Percentiles rank a stretch among this genome's conserved stretches.
Conservation (phyloP, 2,113 vertebrate species). For the Syngnathus typhle region DNA sequence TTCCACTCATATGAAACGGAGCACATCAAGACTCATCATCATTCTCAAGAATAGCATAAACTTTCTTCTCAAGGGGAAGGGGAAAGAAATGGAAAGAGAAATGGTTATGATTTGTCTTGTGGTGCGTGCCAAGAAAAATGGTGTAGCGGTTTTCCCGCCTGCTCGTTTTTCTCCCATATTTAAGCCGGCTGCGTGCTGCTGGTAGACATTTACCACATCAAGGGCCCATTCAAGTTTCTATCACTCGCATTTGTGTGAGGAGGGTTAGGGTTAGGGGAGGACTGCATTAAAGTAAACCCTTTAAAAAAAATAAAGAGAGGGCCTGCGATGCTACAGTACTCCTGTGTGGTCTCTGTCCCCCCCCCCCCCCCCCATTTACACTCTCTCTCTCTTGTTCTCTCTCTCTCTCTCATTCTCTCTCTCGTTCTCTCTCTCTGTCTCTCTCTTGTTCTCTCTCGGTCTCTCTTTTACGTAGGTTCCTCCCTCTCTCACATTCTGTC, state of each 20-base stretch:
- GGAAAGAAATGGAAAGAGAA: slow-evolving; percentile 46
- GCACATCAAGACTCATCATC: slow-evolving; percentile 38
- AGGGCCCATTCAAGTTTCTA: slow-evolving; percentile 42
- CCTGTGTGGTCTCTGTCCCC: slow-evolving; percentile 58
- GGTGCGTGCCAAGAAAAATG: slow-evolving; percentile 58
- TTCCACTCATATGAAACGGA: slow-evolving; percentile 47
- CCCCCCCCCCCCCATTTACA: too few species aligned
- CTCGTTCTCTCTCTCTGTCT: slow-evolving; percentile 34
- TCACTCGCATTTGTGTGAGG: slow-evolving; percentile 26
- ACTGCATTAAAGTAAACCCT: slow-evolving; percentile 29
- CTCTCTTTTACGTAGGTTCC: slow-evolving; percentile 36
- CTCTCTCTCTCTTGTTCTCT: neutral
- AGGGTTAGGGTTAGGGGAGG: slow-evolving; percentile 1
- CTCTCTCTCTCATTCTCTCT: slow-evolving; percentile 11
- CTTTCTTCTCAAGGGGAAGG: slow-evolving; percentile 39
- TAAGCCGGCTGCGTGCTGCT: slow-evolving; percentile 33
- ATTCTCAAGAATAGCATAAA: slow-evolving; percentile 33
- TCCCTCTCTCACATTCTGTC: slow-evolving; percentile 43
- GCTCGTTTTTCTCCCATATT: slow-evolving; percentile 25
- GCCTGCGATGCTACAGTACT: slow-evolving; percentile 31
- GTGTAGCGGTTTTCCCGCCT: slow-evolving; percentile 22
- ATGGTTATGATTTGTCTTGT: slow-evolving; percentile 41
- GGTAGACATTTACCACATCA: slow-evolving; percentile 60
- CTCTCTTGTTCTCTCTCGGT: slow-evolving; percentile 16
- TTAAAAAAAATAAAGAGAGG: slow-evolving; percentile 43